phyloP scores from a whole-genome alignment of 1,140 invertebrate species.

The Neodiprion pinetum region DNA sequence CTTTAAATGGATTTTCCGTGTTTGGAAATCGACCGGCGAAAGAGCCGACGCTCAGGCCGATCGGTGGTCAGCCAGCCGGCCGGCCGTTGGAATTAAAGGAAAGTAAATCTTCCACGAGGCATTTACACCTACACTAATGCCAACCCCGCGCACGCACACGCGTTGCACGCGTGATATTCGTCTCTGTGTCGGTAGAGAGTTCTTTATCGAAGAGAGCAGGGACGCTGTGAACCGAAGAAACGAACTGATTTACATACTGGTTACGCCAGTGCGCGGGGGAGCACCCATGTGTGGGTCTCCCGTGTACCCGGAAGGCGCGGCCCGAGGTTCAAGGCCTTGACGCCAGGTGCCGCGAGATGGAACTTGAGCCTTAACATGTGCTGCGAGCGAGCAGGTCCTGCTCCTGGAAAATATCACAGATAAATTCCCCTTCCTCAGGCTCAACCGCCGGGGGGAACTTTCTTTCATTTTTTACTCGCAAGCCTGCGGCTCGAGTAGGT shows the following conservation, averaged over 20 bases:
- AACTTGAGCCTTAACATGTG: conserved; percentile 48
- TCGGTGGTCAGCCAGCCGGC: neutral
- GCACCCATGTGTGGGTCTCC: conserved; percentile 34
- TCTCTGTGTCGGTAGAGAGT: neutral
- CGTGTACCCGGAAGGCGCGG: conserved; percentile 54
- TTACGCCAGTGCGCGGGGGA: conserved; percentile 43
- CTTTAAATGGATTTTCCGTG: neutral
- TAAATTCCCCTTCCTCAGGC: neutral
- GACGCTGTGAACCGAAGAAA: neutral
- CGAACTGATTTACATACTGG: conserved; percentile 53
- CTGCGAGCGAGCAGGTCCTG: conserved; percentile 41
- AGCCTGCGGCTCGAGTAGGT: neutral
- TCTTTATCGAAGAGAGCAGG: neutral
- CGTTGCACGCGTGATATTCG: conserved; percentile 19
- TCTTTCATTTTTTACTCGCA: neutral
- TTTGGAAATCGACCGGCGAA: neutral
- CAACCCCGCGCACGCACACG: neutral
- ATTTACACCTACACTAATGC: neutral
- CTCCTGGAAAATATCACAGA: conserved; percentile 7
- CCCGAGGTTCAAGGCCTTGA: conserved; percentile 50
- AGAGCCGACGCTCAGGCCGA: no score
- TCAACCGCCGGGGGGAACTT: neutral
- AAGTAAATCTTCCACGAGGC: conserved; percentile 1
- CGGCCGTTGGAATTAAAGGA: neutral
- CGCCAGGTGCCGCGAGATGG: conserved; percentile 55